Base-by-base conservation (phyloP, 2,113 vertebrate species). In the Paedocypris sp. region DNA sequence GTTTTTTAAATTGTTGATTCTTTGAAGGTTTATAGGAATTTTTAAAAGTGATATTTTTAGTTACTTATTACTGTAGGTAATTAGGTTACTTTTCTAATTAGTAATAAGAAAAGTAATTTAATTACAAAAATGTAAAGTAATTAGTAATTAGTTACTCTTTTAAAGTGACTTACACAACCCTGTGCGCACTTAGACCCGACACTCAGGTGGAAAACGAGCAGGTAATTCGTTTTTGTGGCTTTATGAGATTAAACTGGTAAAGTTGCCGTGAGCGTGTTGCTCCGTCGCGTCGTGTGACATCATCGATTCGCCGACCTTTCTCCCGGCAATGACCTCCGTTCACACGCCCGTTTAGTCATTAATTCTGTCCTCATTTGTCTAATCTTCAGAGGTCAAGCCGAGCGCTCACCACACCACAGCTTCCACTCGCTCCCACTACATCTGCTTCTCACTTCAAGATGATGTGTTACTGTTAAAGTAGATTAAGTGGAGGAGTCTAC, bases 171-270 rank as follows among this genome's bases (percentile, higher is more conserved):
- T n/a, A n/a, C n/a, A 20, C 38, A 57, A 38, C 23, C 31, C 25
- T 29, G 1, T 6, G 23, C 35, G 41, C 52, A 56, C 35, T 38
- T 56, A 56, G n/a, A 56, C 35, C 53, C 32, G 52, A 43, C 26
- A 18, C 16, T 31, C 23, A 57, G 9, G 53, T 57, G 53, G 38
- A 57, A 54, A 57, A 57, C 43, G 53, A 43, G 39, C n/a, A 5
- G 38, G 31, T 58, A 58, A 58, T 58, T 58, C 43, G 38, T 43
- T 58, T 43, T 58, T 41, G 39, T 43, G 53, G n/a, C 53, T 42
- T 43, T 43, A 58, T 58, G 42, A 43, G 53, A 58, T 58, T 58
- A 58, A 58, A 58, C 26, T 58, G 25, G 43, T 13, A 56, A 43
- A 42, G 38, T 22, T 43, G 53, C 39, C 53, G 42, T 58, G 39